These are phyloP conservation scores for Cavia porcellus DNA, from an alignment of 2,113 vertebrate genomes.

Conservation along the genomic window DNA sequence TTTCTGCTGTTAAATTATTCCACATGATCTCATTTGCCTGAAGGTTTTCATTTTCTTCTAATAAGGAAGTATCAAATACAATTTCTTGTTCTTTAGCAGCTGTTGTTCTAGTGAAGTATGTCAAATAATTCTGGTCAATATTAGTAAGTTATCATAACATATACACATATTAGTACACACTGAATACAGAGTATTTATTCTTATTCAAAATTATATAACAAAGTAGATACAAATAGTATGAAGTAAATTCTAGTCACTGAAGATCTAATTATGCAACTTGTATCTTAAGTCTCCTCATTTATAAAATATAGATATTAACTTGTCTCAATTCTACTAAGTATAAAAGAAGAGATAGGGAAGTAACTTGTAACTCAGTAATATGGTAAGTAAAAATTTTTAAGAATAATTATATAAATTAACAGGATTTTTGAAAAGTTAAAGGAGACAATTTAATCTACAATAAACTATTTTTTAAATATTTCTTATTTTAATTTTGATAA, in stretches of 20 bases:
- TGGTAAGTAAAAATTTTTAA: background rate
- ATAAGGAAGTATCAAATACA: conserved; percentile 93
- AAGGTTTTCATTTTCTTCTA: conserved; percentile 96
- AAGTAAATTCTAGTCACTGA: conserved; percentile 9
- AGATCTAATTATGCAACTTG: background rate
- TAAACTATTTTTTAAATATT: conserved; percentile 5
- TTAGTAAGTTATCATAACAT: conserved; percentile 1
- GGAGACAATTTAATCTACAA: conserved; percentile 12
- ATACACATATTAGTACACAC: background rate
- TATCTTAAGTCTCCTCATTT: conserved; percentile 33
- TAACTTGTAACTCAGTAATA: background rate
- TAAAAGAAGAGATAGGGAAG: conserved; percentile 36
- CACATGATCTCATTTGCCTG: conserved; percentile 97
- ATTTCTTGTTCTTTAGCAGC: conserved; percentile 92
- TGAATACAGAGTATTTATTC: conserved; percentile 67
- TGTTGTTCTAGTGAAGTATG: conserved; percentile 89
- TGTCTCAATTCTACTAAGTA: background rate
- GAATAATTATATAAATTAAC: conserved; percentile 29
- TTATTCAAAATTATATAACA: conserved; percentile 61
- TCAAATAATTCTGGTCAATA: conserved; percentile 63
- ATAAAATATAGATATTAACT: background rate
- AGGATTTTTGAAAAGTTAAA: conserved; percentile 60
- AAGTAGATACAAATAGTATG: conserved; percentile 48
- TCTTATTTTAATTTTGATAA: conserved; percentile 47
- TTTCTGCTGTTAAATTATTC: conserved; percentile 98